These are phyloP conservation scores for Neotragus pygmaeus DNA, from an alignment of 2,113 vertebrate genomes.

Conservation along the genomic window DNA sequence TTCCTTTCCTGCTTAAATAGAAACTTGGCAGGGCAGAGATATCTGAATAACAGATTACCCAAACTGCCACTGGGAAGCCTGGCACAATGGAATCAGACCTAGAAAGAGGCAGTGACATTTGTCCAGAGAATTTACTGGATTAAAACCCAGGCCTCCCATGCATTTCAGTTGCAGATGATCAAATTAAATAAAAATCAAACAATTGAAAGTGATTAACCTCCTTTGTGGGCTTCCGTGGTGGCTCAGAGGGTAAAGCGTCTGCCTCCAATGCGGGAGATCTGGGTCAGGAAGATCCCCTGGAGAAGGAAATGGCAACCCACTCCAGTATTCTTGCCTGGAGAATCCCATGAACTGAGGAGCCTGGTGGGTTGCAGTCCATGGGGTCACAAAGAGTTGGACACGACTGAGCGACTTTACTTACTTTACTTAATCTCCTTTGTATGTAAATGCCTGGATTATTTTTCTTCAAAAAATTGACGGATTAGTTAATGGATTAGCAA, in stretches of 20 bases:
- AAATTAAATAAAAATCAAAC: neutral
- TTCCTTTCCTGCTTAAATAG: constrained; percentile 75
- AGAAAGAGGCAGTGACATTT: constrained; percentile 47
- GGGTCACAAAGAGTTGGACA: too few species aligned
- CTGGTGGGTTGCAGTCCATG: too few species aligned
- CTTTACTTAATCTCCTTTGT: neutral
- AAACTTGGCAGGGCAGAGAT: constrained; percentile 61
- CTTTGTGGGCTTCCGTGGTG: too few species aligned
- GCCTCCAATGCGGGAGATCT: too few species aligned
- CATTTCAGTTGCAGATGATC: constrained; percentile 30
- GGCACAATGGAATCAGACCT: constrained; percentile 55
- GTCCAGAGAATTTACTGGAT: neutral
- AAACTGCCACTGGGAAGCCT: constrained; percentile 40
- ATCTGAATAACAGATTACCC: constrained; percentile 71
- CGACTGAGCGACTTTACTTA: too few species aligned
- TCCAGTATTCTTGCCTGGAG: too few species aligned
- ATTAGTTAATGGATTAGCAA: neutral
- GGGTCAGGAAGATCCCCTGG: too few species aligned
- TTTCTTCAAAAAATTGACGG: neutral
- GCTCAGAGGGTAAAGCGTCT: too few species aligned
- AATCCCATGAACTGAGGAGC: too few species aligned
- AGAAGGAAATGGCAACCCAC: too few species aligned
- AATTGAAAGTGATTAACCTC: neutral
- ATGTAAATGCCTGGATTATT: neutral
- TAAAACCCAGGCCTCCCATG: neutral